Evolutionary conservation across 1,140 invertebrate genomes (phyloP), one percentile per base, ranked within the genome.

Genomic region (Achroia grisella): DNA sequence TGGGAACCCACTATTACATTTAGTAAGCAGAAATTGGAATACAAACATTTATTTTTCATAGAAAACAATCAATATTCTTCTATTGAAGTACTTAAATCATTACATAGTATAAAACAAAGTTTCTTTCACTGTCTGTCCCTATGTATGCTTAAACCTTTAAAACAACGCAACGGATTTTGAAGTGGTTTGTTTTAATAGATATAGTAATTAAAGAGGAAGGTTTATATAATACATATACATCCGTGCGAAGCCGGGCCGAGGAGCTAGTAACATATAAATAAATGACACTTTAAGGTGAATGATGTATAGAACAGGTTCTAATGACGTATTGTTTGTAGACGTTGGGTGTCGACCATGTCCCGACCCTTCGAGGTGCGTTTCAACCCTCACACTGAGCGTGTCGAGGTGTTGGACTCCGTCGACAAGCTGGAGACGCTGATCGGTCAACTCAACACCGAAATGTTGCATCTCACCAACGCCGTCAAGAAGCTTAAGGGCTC

Each of bases 341-440:
- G 93, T 68, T 97, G 95, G 94, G 94, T 96, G 9, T 89, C 91
- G 10, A 92, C 90, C 61, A 95, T 96, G 92, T 92, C 91, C 42
- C 89, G 95, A 67, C 94, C 96, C 2, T 99, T 98, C 88, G 95
- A 97, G 86, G 95, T 99, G 17, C 91, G 96, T 39, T 99, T 96
- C 89, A 97, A 99, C 85, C 95, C 98, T 1, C 96, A 98, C 86
- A 99, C 98, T 9, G 95, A 98, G 76, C 91, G 93, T 12, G 93
- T 99, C 5, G 96, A 99, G 73, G 93, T 98, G 1, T 88, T 99
- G 14, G 95, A 97, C 83, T 92, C 92, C 17, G 93, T 96, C 0
- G 92, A 94, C 52, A 93, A 94, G 77, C 85, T 97, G 56, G 93
- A 95, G 64, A 90, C 88, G 23, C 84, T 95, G 48, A 89, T 96